A percentile compares a stretch with the other conserved stretches of the same genome.
These are phyloP conservation scores for Chelon labrosus DNA, from an alignment of 2,797 vertebrate species.

Conservation along the genomic window DNA sequence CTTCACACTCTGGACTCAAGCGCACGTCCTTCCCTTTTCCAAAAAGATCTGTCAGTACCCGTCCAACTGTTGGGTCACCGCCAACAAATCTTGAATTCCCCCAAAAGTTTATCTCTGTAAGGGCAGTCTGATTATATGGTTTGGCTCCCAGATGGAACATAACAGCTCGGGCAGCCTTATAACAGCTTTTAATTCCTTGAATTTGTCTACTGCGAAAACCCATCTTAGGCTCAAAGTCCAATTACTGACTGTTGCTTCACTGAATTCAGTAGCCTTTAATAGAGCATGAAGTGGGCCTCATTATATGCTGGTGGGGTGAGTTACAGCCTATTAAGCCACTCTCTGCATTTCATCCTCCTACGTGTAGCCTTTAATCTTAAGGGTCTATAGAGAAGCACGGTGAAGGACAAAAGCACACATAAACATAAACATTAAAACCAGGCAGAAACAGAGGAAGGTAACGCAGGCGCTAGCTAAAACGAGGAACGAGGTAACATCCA, in stretches of 20 bases:
- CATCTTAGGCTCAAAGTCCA: slow-evolving; percentile 70
- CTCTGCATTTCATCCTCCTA: slow-evolving; percentile 78
- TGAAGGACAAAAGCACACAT: slow-evolving; percentile 52
- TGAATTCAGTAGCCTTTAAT: slow-evolving; percentile 83
- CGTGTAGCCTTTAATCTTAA: slow-evolving; percentile 77
- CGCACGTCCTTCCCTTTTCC: slow-evolving; percentile 37
- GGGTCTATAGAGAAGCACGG: slow-evolving; percentile 56
- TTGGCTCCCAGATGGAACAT: slow-evolving; percentile 54
- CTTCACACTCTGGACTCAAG: slow-evolving; percentile 39
- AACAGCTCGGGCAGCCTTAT: slow-evolving; percentile 56
- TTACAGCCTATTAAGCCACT: slow-evolving; percentile 77
- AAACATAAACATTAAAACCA: slow-evolving; percentile 39
- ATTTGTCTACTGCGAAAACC: slow-evolving; percentile 61
- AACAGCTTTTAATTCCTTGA: slow-evolving; percentile 70
- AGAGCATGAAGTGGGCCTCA: slow-evolving; percentile 81
- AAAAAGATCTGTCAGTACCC: slow-evolving; percentile 33
- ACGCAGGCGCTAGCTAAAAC: slow-evolving; percentile 13
- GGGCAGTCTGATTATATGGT: slow-evolving; percentile 52
- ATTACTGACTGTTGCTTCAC: slow-evolving; percentile 78
- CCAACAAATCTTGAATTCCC: slow-evolving; percentile 65
- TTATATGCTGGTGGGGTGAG: slow-evolving; percentile 78
- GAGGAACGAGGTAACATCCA: neutral
- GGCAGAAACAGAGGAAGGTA: slow-evolving; percentile 11
- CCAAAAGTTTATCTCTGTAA: slow-evolving; percentile 52
- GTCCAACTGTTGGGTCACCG: slow-evolving; percentile 39